Evolutionary conservation across 1,140 invertebrate species (phyloP).

Genomic region (Lamellibrachia luymesi): DNA sequence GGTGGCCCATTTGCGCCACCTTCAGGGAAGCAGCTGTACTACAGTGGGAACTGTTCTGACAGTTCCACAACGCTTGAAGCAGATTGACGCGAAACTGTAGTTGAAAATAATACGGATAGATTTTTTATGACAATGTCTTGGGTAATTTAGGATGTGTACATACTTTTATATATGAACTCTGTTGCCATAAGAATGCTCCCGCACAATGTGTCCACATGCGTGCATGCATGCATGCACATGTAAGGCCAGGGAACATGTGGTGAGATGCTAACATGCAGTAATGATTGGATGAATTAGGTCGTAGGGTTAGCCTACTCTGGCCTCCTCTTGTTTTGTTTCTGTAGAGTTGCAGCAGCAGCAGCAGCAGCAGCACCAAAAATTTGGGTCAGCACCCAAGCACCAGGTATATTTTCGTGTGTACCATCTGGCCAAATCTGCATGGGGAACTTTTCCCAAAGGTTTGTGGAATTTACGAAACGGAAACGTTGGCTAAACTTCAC

Average conservation of each 20-base stretch:
- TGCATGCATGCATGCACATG: background rate
- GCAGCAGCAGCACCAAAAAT: background rate
- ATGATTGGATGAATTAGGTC: background rate
- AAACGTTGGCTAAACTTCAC: background rate
- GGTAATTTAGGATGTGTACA: conserved; percentile 5
- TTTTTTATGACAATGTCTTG: background rate
- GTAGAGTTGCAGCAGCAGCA: background rate
- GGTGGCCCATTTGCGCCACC: background rate
- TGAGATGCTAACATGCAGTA: background rate
- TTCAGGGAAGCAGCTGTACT: background rate
- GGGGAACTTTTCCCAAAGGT: background rate
- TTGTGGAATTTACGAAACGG: background rate
- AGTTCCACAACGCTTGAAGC: background rate
- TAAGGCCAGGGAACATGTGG: background rate
- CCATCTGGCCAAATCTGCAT: background rate
- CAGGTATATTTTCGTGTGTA: background rate
- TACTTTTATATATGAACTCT: background rate
- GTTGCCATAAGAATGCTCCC: background rate
- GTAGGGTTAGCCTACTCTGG: background rate
- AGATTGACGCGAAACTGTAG: background rate
- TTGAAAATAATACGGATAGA: background rate
- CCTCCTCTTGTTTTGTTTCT: background rate
- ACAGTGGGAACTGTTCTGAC: background rate
- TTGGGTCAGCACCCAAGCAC: background rate
- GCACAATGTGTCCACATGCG: background rate